Evolutionary conservation across 2,888 invertebrate genomes (phyloP).

Genomic region (Brenthis hecate): DNA sequence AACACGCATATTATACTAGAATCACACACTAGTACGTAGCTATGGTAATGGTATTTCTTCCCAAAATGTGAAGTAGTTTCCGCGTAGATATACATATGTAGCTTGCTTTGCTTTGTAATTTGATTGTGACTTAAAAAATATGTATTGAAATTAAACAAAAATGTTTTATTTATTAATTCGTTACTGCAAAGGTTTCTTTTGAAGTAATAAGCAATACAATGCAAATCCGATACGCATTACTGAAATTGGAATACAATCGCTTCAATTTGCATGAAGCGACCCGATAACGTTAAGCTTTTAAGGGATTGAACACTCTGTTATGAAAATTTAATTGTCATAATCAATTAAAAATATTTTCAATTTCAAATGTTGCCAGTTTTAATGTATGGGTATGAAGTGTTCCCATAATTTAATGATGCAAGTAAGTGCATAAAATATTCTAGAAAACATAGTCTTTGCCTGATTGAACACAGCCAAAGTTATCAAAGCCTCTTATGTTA

Average conservation of each 20-base stretch:
- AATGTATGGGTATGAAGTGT: neutral
- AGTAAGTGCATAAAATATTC: too few species aligned
- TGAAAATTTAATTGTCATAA: constrained; percentile 19
- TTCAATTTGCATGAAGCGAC: constrained; percentile 32
- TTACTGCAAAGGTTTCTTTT: constrained; percentile 15
- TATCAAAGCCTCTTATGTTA: too few species aligned
- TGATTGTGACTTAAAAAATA: neutral
- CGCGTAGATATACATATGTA: neutral
- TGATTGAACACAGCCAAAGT: too few species aligned
- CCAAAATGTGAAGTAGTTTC: too few species aligned
- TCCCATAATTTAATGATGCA: neutral
- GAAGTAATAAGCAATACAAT: constrained; percentile 33
- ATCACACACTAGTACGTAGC: too few species aligned
- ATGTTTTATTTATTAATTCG: neutral
- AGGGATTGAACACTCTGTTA: constrained; percentile 24
- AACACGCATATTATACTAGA: too few species aligned
- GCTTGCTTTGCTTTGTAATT: neutral
- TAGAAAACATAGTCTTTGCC: too few species aligned
- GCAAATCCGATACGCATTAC: constrained; percentile 36
- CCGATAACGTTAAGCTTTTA: constrained; percentile 31
- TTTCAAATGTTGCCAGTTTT: neutral
- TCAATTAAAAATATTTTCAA: constrained; percentile 9
- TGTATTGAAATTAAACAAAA: neutral
- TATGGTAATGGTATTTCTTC: too few species aligned
- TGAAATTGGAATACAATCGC: constrained; percentile 39